Base-by-base conservation (phyloP, 2,888 invertebrate genomes). In the Dorcus parallelipipedus region DNA sequence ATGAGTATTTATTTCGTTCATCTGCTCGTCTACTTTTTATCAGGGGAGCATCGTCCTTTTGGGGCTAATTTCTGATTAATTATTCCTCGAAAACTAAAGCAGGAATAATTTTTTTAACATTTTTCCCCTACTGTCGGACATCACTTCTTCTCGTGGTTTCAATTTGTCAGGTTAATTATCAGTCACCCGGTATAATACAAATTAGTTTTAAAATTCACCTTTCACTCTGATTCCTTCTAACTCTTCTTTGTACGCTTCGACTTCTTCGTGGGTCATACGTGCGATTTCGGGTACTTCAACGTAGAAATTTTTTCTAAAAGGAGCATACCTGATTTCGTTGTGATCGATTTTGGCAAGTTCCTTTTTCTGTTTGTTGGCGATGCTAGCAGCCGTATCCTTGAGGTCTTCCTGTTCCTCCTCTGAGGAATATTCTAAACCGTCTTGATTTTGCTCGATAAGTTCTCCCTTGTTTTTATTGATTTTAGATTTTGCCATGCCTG, bases 381-480 rank as follows among this genome's bases (percentile, higher is more conserved):
- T 85, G 70, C 87, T 93, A 0, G 90, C 94, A 0, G 93, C 92
- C 20, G 94, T 91, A 62, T 95, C 91, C 67, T 95, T 94, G 53
- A 97, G 85, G 73, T 96, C 96, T 75, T 97, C 96, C 3, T 93
- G 89, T 72, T 97, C 97, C 76, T 97, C 97, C 78, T 97, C 97
- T 9, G 96, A 96, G 0, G 97, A 97, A 80, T 98, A 97, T 81
- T 96, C 99, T 61, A 98, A 80, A 0, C 95, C 96, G 76, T 99
- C 98, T 78, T 97, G 95, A 79, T 99, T 97, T 76, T 97, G 97
- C 78, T 99, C 97, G 72, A 99, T 95, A n/a, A 99, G 81, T 79
- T 99, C 98, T 54, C 99, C 99, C 81, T 97, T 97, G 67, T 91
- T 88, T 67, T 88, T 89, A 26, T 84, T 83, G 38, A 85, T 82